Evolutionary conservation across 1,140 invertebrate genomes (phyloP).

Genomic region (Ridgeia piscesae): DNA sequence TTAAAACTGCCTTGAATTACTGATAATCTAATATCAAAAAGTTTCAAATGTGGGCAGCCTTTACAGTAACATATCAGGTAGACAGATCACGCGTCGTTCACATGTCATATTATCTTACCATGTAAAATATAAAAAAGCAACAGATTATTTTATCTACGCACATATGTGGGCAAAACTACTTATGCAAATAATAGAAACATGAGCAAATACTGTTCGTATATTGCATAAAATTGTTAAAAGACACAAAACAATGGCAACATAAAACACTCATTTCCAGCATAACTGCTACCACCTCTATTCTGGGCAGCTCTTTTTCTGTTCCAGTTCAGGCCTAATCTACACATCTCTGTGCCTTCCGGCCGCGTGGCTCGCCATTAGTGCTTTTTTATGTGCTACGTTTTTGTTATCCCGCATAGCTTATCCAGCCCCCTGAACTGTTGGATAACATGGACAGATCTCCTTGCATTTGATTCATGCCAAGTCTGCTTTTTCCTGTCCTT

Average conservation of each 20-base stretch:
- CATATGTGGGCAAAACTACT: not conserved
- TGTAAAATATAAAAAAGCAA: not conserved
- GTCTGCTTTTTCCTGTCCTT: not conserved
- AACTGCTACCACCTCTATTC: not conserved
- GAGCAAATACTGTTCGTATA: not conserved
- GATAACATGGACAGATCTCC: no score
- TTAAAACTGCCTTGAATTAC: no score
- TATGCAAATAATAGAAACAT: not conserved
- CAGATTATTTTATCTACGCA: not conserved
- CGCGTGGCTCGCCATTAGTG: not conserved
- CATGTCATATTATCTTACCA: not conserved
- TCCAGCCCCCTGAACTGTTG: not conserved
- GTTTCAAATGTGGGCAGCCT: no score
- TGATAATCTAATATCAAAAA: no score
- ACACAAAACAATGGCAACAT: not conserved
- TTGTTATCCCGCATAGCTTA: not conserved
- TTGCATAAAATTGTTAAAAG: not conserved
- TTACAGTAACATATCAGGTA: not conserved
- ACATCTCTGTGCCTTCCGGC: not conserved
- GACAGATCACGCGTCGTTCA: not conserved
- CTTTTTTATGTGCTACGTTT: not conserved
- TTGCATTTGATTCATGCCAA: not conserved
- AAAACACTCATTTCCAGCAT: not conserved
- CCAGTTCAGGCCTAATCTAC: not conserved
- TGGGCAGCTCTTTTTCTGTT: not conserved